These are phyloP conservation scores for Thripadectes ignobilis DNA, from an alignment of 2,797 vertebrate genomes.

Conservation along the genomic window DNA sequence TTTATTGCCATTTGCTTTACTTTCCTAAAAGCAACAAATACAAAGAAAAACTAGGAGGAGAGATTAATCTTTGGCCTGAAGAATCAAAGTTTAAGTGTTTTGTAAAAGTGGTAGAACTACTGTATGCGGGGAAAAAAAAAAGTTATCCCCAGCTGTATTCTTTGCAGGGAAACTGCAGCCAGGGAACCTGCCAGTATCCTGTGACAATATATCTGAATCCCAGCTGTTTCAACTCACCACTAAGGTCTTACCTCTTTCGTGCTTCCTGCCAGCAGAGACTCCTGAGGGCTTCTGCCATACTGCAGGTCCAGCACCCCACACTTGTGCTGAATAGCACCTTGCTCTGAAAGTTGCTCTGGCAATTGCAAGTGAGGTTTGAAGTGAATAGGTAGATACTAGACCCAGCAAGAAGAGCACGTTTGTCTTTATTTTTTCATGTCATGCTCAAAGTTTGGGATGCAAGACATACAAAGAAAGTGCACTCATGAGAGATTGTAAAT, in stretches of 20 bases:
- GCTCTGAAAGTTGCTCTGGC: not conserved
- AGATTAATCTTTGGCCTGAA: slow-evolving; percentile 34
- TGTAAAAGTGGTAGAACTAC: slow-evolving; percentile 2
- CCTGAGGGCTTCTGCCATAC: not conserved
- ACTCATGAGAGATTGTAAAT: not conserved
- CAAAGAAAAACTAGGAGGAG: not conserved
- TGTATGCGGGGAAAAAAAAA: not conserved
- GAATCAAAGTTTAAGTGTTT: slow-evolving; percentile 12
- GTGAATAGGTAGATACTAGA: not conserved
- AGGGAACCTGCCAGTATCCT: not conserved
- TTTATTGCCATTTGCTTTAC: slow-evolving; percentile 28
- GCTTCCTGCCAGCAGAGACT: not conserved
- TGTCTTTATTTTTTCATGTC: not conserved
- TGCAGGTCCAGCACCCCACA: not conserved
- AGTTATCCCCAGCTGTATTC: not conserved
- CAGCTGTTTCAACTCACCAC: not conserved
- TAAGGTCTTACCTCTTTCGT: not conserved
- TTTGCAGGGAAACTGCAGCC: not conserved
- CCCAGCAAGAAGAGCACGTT: not conserved
- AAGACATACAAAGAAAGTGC: not conserved
- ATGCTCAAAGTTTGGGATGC: not conserved
- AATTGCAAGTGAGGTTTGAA: not conserved
- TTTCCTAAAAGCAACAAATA: not conserved
- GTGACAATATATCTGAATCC: not conserved
- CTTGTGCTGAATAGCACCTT: not conserved